Evolutionary conservation across 2,797 vertebrate species (phyloP), one percentile per base, ranked within the genome.

Genomic region (Gymnopithys bicolor): DNA sequence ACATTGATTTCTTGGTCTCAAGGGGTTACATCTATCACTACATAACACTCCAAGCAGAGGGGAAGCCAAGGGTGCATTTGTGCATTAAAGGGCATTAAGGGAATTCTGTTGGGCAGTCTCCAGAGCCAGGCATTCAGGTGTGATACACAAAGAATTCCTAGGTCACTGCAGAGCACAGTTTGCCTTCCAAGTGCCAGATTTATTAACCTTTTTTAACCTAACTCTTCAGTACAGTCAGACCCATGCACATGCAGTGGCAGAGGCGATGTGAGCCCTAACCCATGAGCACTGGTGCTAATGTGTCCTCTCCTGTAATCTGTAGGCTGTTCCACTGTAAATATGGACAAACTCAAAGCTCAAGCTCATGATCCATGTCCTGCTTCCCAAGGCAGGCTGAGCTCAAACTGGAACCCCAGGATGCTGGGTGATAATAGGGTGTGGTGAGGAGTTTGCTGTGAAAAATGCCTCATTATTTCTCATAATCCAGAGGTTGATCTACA

Each of bases 171-270:
- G 79, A 97, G 90, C 83, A 92, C 87, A 92, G 77, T 96, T 96
- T 95, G 95, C 91, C 95, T 97, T 96, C 91, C 89, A 97, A 97
- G 96, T 97, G 96, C 97, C 97, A 96, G 95, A 96, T 81, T 83
- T 66, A 76, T 87, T 30, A 63, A 93, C 89, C 73, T 84, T 85
- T 95, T 88, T 80, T 87, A 94, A 94, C 89, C 85, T 90, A 87
- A 73, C 49, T 78, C 53, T 63, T 43, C 59, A 64, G 67, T 52
- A 39, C 53, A 91, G 53, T 84, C 87, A 87, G 70, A 84, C 69
- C 94, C 84, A 52, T 74, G 93, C 66, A 82, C 68, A 53, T 21
- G 67, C 76, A 87, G 80, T 45, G 91, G 91, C 84, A 95, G 81
- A 90, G 79, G 75, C 1, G 0, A 71, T 25, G 67, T 64, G 53